These are phyloP conservation scores for Mellivora capensis DNA, from an alignment of 2,113 vertebrate species.

Conservation along the genomic window DNA sequence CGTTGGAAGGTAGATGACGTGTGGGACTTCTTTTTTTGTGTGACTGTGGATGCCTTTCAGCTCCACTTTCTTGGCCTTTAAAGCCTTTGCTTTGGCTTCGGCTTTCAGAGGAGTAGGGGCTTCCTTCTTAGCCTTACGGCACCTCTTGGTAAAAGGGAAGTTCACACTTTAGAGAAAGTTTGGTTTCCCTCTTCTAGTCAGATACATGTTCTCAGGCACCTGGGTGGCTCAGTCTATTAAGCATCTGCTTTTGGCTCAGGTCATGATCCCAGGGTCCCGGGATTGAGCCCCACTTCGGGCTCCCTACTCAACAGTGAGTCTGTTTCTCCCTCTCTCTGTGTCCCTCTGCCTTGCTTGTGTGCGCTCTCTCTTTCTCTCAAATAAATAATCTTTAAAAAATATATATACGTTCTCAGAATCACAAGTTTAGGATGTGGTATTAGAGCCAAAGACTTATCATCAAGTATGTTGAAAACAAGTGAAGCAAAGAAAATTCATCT, in stretches of 20 bases:
- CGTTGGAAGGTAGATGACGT: no score
- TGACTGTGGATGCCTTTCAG: no score
- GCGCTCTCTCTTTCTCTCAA: background rate
- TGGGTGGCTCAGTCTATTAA: background rate
- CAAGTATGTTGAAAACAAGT: background rate
- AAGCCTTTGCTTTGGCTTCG: no score
- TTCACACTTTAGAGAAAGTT: background rate
- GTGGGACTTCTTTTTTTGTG: no score
- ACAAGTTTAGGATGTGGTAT: background rate
- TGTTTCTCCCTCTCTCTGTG: background rate
- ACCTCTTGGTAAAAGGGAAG: no score
- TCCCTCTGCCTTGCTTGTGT: background rate
- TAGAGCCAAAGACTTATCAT: background rate
- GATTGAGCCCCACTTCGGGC: background rate
- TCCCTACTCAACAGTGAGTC: background rate
- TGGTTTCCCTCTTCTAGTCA: background rate
- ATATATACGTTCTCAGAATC: background rate
- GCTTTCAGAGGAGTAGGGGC: no score
- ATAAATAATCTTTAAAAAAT: background rate
- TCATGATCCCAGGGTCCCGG: background rate
- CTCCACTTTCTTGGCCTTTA: no score
- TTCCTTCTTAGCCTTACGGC: no score
- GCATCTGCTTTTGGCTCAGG: background rate
- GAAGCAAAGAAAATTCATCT: background rate
- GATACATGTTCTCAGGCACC: background rate